Evolutionary conservation across 2,888 invertebrate species (phyloP).

Genomic region (Erebia epiphron): DNA sequence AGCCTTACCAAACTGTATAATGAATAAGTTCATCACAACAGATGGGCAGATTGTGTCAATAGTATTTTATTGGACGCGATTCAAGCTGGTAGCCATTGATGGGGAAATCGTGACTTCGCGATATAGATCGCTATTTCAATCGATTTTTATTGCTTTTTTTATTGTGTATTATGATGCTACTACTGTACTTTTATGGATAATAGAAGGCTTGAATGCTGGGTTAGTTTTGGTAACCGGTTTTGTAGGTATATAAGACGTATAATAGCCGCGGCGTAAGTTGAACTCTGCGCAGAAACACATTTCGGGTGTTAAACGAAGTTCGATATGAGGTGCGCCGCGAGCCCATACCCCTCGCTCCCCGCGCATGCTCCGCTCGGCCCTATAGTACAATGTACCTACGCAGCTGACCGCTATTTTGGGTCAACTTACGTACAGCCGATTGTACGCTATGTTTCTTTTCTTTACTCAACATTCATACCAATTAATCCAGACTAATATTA

Average conservation of each 20-base stretch:
- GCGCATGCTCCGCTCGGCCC: too few species aligned
- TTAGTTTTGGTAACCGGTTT: neutral
- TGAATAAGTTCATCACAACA: slow-evolving; percentile 34
- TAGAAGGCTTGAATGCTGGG: neutral
- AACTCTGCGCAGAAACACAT: too few species aligned
- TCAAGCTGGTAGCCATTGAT: slow-evolving; percentile 46
- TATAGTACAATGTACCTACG: too few species aligned
- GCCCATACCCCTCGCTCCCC: too few species aligned
- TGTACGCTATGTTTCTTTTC: too few species aligned
- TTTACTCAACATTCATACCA: too few species aligned
- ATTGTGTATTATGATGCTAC: slow-evolving; percentile 5
- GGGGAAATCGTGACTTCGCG: slow-evolving; percentile 54
- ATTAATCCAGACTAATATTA: too few species aligned
- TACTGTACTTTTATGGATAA: slow-evolving; percentile 2
- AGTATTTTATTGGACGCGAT: slow-evolving; percentile 47
- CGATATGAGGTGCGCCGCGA: too few species aligned
- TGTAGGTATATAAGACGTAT: neutral
- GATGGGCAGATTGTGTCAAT: slow-evolving; percentile 53
- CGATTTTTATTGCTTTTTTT: slow-evolving; percentile 42
- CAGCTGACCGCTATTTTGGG: too few species aligned
- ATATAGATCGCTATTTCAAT: slow-evolving; percentile 52
- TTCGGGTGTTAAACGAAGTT: too few species aligned
- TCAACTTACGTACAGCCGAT: too few species aligned
- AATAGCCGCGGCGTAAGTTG: too few species aligned
- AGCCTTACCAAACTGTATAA: slow-evolving; percentile 35